Evolutionary conservation across 2,113 vertebrate species (phyloP).

Genomic region (Anoplopoma fimbria): DNA sequence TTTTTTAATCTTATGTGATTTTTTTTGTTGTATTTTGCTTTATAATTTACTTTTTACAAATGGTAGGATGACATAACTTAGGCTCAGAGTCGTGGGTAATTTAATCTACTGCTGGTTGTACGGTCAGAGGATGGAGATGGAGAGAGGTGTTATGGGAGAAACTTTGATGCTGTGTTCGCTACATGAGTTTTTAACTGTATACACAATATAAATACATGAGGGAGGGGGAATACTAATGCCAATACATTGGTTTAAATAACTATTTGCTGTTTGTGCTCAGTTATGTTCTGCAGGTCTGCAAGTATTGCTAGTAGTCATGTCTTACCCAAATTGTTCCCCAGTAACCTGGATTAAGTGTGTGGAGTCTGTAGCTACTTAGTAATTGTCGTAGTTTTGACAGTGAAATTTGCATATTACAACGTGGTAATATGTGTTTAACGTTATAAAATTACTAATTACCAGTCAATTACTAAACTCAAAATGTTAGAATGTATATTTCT

Average conservation of each 20-base stretch:
- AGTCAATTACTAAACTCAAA: slow-evolving; percentile 74
- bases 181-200: slow-evolving; percentile 69
- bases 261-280: slow-evolving; percentile 79
- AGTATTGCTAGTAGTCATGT: slow-evolving; percentile 73
- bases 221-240: slow-evolving; percentile 49
- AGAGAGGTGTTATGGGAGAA: slow-evolving; percentile 69
- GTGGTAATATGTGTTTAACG: slow-evolving; percentile 50
- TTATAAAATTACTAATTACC: slow-evolving; percentile 70
- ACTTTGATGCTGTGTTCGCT: slow-evolving; percentile 54
- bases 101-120: slow-evolving; percentile 88
- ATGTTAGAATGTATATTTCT: slow-evolving; percentile 59
- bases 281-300: slow-evolving; percentile 60
- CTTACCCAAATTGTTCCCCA: slow-evolving; percentile 65
- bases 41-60: slow-evolving; percentile 71
- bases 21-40: slow-evolving; percentile 55
- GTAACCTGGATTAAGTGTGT: slow-evolving; percentile 58
- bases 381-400: slow-evolving; percentile 60
- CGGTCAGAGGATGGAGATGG: slow-evolving; percentile 76
- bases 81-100: slow-evolving; percentile 78
- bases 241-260: slow-evolving; percentile 57
- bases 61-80: slow-evolving; percentile 63
- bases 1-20: slow-evolving; percentile 59
- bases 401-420: slow-evolving; percentile 75
- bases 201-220: slow-evolving; percentile 69
- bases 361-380: slow-evolving; percentile 63